Percentiles rank a stretch among this genome's conserved stretches.
Evolutionary conservation across 2,797 vertebrate species (phyloP).

Genomic region (Notoglanidium macrostoma): DNA sequence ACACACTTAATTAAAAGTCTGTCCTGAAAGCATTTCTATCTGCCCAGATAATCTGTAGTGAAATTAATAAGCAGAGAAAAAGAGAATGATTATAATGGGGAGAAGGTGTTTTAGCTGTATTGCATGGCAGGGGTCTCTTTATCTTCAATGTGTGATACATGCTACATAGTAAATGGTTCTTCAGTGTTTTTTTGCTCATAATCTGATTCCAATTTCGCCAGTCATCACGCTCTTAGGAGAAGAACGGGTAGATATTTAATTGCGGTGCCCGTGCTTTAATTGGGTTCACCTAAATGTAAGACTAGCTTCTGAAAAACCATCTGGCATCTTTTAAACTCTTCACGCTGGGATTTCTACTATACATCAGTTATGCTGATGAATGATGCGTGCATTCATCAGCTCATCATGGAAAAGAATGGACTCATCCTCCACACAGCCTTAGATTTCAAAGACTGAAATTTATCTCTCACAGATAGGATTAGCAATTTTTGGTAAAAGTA

Average conservation of each 20-base stretch:
- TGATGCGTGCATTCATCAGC: conserved; percentile 67
- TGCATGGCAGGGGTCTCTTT: conserved; percentile 76
- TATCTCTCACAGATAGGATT: conserved; percentile 60
- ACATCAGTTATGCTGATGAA: conserved; percentile 73
- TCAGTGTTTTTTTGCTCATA: conserved; percentile 65
- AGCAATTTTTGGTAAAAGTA: conserved; percentile 19
- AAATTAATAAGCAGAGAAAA: conserved; percentile 79
- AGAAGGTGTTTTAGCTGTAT: conserved; percentile 68
- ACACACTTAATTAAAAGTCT: conserved; percentile 81
- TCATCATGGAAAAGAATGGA: conserved; percentile 50
- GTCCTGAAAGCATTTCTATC: conserved; percentile 77
- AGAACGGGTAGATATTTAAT: conserved; percentile 75
- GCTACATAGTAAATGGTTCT: conserved; percentile 73
- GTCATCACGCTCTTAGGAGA: conserved; percentile 71
- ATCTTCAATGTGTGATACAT: conserved; percentile 73
- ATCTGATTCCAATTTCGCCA: conserved; percentile 85
- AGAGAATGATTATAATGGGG: conserved; percentile 73
- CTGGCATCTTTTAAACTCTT: conserved; percentile 72
- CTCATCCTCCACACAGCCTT: conserved; percentile 50
- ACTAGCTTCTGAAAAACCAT: conserved; percentile 75
- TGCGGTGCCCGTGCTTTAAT: conserved; percentile 79
- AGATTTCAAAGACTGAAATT: conserved; percentile 70
- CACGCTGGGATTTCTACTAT: conserved; percentile 69
- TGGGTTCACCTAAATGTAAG: conserved; percentile 81
- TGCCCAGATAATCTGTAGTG: conserved; percentile 80